Evolutionary conservation across 2,113 vertebrate species (phyloP).

Genomic region (Ailuropoda melanoleuca): DNA sequence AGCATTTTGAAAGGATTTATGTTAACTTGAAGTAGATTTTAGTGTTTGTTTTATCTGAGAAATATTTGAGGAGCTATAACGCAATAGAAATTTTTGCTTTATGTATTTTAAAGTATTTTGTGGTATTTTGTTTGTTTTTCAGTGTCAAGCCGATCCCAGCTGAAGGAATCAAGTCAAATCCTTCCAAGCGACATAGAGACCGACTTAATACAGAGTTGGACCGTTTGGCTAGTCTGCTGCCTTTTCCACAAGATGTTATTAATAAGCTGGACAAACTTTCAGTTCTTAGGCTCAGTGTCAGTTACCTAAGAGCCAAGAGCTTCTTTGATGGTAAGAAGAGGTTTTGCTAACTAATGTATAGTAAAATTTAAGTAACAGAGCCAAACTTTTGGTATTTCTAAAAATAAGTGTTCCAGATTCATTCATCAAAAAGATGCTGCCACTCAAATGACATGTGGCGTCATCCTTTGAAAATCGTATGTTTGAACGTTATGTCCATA

Average conservation of each 20-base stretch:
- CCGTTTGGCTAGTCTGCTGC: constrained; percentile 89
- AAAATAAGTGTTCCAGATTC: constrained; percentile 67
- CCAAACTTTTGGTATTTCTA: neutral
- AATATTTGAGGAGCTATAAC: constrained; percentile 20
- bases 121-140: constrained; percentile 50
- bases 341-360: neutral
- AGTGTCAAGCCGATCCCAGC: constrained; percentile 85
- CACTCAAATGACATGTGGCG: constrained; percentile 25
- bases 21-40: constrained; percentile 37
- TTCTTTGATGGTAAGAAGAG: constrained; percentile 90
- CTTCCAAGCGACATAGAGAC: constrained; percentile 92
- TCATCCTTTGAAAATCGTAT: constrained; percentile 24
- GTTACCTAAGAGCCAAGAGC: constrained; percentile 91
- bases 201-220: constrained; percentile 91
- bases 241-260: constrained; percentile 90
- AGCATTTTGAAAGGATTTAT: constrained; percentile 3
- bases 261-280: constrained; percentile 92
- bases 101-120: neutral
- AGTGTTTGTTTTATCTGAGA: neutral
- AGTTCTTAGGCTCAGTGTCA: constrained; percentile 91
- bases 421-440: constrained; percentile 59
- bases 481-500: constrained; percentile 57
- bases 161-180: constrained; percentile 91
- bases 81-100: neutral
- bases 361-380: neutral